A percentile compares a stretch with the other conserved stretches of the same genome.
phyloP scores from a whole-genome alignment of 2,888 invertebrate genomes.

The Azorinus chamasolen region DNA sequence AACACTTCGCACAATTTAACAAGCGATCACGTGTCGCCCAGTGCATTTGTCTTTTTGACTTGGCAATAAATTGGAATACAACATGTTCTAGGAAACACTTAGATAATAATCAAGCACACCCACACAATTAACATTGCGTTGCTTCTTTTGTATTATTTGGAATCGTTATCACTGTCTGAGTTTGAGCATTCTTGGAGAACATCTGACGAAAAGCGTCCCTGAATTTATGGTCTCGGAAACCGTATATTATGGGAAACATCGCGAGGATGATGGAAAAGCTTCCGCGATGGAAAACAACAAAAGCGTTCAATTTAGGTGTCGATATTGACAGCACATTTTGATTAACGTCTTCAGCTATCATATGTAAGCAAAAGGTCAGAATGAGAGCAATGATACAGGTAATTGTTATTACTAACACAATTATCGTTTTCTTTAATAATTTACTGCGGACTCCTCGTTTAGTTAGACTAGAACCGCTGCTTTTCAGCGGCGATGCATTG shows the following conservation, averaged over 20 bases:
- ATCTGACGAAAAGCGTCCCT: conserved; percentile 43
- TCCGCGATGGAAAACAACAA: conserved; percentile 62
- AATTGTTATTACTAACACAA: conserved; percentile 60
- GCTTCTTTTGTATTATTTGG: too few relatives aligned
- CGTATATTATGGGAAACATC: conserved; percentile 59
- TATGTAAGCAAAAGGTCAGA: conserved; percentile 57
- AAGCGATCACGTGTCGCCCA: too few relatives aligned
- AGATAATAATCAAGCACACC: too few relatives aligned
- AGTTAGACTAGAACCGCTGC: conserved; percentile 40
- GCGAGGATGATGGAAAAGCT: conserved; percentile 66
- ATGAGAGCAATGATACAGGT: conserved; percentile 56
- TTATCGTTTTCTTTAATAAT: conserved; percentile 55
- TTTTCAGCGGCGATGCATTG: conserved; percentile 11
- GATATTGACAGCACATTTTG: conserved; percentile 29
- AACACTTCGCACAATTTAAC: too few relatives aligned
- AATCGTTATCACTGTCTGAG: too few relatives aligned
- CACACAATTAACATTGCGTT: too few relatives aligned
- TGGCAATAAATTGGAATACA: too few relatives aligned
- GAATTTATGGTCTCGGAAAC: conserved; percentile 54
- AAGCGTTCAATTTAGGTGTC: conserved; percentile 33
- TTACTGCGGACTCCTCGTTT: conserved; percentile 37
- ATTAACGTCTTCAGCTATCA: conserved; percentile 51
- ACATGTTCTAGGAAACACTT: too few relatives aligned
- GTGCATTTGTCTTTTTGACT: too few relatives aligned
- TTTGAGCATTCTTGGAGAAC: conserved; percentile 20